Evolutionary conservation across 2,888 invertebrate genomes (phyloP), one percentile per base, ranked within the genome.

Genomic region (Oxystoma pomonae): DNA sequence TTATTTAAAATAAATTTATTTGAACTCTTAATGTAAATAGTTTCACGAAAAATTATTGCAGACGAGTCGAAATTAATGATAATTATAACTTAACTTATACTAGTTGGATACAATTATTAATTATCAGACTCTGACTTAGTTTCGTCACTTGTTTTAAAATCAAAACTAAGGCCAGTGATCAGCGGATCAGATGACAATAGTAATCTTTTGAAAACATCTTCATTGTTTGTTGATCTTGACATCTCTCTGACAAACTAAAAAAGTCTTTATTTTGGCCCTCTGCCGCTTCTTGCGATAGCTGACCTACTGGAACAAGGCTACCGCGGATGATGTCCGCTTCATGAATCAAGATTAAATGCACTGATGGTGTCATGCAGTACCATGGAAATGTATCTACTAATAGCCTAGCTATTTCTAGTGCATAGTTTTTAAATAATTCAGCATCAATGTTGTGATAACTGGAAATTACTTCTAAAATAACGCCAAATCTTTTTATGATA

Each of bases 391-490:
- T 60, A 19, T 51, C 55, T 20, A 55, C 60, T 21, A 60, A 55
- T 55, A 60, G 12, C 50, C 60, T 60, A 20, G 60, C 60, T 20
- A 56, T 56, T 49, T 49, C 61, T 18, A 61, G n/a, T 18, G 53
- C 7, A 51, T 35, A 61, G 19, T 16, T 50, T 49, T 61, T 56
- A 21, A 61, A 61, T 16, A 35, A 9, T 18, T 61, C 21, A 18
- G 5, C 61, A 61, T 61, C 20, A 57, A 61, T 61, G 12, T 21
- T 61, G 17, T 61, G 35, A 35, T 61, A 61, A 57, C 56, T 57
- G 20, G 61, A 55, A 61, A 61, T 61, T 17, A 57, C 61, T 57
- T 61, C 56, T 16, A 57, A 19, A 61, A 61, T 51, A 35, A 61
- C 61, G 56, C 20, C n/a, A n/a, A 59, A 49, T 56, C 35, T 57